Conservation (phyloP, 2,113 vertebrate genomes). For the Leucosticte australis region DNA sequence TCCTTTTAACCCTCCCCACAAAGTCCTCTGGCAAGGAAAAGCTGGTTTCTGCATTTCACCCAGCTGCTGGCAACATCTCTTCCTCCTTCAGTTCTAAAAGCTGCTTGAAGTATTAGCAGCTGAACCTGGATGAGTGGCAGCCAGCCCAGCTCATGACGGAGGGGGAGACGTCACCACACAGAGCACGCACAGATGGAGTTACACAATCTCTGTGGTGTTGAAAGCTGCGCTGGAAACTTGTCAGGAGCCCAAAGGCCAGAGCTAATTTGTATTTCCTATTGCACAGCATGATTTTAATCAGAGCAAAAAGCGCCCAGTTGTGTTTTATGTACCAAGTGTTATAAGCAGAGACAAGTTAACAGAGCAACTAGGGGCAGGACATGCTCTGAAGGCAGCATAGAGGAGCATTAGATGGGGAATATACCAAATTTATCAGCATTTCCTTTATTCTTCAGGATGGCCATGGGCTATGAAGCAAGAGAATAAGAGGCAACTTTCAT, state of each 20-base stretch:
- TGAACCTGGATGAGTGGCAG: not conserved
- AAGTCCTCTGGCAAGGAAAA: not conserved
- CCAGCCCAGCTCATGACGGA: not conserved
- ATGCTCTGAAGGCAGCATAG: not conserved
- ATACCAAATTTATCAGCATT: not conserved
- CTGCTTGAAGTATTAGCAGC: slow-evolving; percentile 15
- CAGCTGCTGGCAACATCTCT: not conserved
- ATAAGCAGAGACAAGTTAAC: not conserved
- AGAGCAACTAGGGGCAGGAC: not conserved
- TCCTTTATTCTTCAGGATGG: not conserved
- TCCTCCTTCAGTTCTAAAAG: slow-evolving; percentile 5
- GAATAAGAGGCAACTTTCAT: not conserved
- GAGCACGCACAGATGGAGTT: not conserved
- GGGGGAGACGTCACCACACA: not conserved
- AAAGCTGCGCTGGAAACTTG: not conserved
- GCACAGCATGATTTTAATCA: slow-evolving; percentile 33
- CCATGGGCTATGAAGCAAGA: not conserved
- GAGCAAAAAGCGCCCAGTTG: not conserved
- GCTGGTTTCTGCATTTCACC: not conserved
- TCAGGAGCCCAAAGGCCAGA: slow-evolving; percentile 15
- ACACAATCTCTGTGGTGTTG: not conserved
- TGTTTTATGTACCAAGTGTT: not conserved
- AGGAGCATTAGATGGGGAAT: not conserved
- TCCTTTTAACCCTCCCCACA: not conserved
- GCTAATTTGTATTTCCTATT: slow-evolving; percentile 40